These are phyloP conservation scores for Maccullochella peelii DNA, from an alignment of 2,113 vertebrate species.

Conservation along the genomic window DNA sequence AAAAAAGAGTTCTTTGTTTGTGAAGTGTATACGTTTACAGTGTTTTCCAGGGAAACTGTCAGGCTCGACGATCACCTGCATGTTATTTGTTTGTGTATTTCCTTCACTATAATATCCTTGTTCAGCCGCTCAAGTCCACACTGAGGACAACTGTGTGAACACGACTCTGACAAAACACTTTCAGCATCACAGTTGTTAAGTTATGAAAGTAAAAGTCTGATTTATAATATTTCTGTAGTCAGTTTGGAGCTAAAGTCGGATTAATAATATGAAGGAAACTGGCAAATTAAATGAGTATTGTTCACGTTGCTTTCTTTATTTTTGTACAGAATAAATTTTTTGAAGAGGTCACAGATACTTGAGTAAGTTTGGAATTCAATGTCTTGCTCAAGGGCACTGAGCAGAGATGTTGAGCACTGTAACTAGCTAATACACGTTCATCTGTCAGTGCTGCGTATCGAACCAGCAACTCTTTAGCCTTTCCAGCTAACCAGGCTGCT, in stretches of 20 bases:
- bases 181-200: background rate
- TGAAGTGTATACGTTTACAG: background rate
- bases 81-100: background rate
- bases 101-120: background rate
- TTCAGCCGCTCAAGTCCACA: background rate
- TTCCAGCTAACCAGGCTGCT: too few species aligned
- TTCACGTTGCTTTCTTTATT: background rate
- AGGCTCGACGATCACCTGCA: too few species aligned
- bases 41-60: background rate
- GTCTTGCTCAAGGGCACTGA: background rate
- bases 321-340: background rate
- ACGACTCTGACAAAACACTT: background rate
- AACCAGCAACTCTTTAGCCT: too few species aligned
- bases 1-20: background rate
- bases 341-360: background rate
- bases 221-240: too few species aligned
- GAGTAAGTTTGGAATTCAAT: background rate
- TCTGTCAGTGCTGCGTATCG: background rate
- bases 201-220: too few species aligned
- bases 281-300: background rate
- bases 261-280: background rate
- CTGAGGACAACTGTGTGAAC: background rate
- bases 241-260: background rate
- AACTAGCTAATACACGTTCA: background rate
- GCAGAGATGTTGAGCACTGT: background rate